A percentile compares a stretch with the other conserved stretches of the same genome.
These are phyloP conservation scores for Notodonta ziczac DNA, from an alignment of 2,888 invertebrate genomes.

Conservation along the genomic window DNA sequence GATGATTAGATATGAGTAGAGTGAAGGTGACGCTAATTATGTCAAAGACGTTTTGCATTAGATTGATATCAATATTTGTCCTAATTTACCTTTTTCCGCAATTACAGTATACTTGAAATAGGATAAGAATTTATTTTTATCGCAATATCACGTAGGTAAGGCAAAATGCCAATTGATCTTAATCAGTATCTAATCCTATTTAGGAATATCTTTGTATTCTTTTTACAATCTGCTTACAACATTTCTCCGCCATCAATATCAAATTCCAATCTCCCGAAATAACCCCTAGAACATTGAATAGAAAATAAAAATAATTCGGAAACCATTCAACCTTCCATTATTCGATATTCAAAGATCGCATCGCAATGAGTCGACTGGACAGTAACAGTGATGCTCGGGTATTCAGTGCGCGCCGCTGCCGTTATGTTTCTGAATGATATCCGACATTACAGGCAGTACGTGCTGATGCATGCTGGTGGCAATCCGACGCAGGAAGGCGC, in stretches of 20 bases:
- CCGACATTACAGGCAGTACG: constrained; percentile 64
- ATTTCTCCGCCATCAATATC: not conserved
- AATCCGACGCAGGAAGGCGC: constrained; percentile 40
- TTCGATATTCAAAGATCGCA: constrained; percentile 31
- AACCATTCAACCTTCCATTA: constrained; percentile 21
- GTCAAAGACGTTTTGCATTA: not conserved
- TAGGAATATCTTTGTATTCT: too few relatives aligned
- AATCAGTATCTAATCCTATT: too few relatives aligned
- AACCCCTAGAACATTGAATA: constrained; percentile 17
- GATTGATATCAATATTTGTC: not conserved
- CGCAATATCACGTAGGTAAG: too few relatives aligned
- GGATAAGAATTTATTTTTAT: too few relatives aligned
- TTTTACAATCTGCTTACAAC: not conserved
- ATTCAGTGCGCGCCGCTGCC: constrained; percentile 46
- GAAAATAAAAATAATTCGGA: constrained; percentile 22
- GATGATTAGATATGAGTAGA: not conserved
- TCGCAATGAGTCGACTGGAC: constrained; percentile 23
- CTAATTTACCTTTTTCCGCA: not conserved
- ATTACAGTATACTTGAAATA: not conserved
- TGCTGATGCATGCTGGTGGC: constrained; percentile 65
- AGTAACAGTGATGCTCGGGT: constrained; percentile 37
- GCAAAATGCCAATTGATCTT: too few relatives aligned
- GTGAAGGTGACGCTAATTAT: not conserved
- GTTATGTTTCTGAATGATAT: constrained; percentile 59
- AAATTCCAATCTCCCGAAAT: not conserved